Conservation (phyloP, 1,140 invertebrate species). For the Melanaphis sacchari region DNA sequence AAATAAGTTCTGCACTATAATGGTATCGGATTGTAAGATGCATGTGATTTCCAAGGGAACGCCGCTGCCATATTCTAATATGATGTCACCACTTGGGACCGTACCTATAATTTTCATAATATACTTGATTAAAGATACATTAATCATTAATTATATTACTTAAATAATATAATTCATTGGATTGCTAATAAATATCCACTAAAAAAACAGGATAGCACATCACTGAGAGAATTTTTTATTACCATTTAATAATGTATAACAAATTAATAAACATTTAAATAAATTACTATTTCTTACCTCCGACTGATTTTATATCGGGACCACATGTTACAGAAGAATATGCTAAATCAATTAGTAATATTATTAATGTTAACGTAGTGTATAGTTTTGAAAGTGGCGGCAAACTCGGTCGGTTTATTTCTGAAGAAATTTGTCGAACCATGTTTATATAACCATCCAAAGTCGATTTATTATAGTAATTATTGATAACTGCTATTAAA, state of each 20-base stretch:
- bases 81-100: slow-evolving; percentile 66
- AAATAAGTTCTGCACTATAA: slow-evolving; percentile 64
- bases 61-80: slow-evolving; percentile 66
- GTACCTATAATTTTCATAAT: slow-evolving; percentile 61
- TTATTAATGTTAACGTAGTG: neutral
- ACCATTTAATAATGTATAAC: neutral
- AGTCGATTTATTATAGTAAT: neutral
- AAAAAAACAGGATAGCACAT: neutral
- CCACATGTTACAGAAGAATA: neutral
- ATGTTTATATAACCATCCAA: neutral
- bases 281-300: neutral
- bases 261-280: neutral
- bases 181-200: neutral
- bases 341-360: neutral
- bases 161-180: neutral
- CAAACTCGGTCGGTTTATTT: neutral
- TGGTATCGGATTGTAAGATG: slow-evolving; percentile 64
- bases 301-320: neutral
- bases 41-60: slow-evolving; percentile 66
- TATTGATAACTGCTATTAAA: neutral
- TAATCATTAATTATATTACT: neutral
- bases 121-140: too few relatives aligned
- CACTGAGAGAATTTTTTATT: neutral
- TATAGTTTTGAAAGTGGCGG: neutral
- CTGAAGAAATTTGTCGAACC: neutral